Evolutionary conservation across 2,888 invertebrate genomes (phyloP).

Genomic region (Allygus modestus): DNA sequence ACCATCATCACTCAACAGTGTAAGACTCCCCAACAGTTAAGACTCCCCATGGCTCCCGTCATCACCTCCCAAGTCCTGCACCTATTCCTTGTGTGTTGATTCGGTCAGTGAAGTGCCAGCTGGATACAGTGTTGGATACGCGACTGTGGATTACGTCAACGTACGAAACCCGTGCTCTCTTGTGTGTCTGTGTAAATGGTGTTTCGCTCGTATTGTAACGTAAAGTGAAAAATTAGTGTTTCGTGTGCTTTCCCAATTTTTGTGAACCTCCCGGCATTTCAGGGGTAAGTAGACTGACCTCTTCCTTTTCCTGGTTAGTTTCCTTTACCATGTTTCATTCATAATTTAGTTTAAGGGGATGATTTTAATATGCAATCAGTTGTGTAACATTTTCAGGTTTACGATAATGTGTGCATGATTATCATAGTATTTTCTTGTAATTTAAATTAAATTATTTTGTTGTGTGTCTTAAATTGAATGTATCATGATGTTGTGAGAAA

Average conservation of each 20-base stretch:
- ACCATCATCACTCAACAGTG: background rate
- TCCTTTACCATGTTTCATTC: background rate
- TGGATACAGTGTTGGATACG: constrained; percentile 64
- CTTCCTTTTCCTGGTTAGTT: constrained; percentile 8
- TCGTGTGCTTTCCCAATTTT: constrained; percentile 13
- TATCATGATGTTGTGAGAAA: no score
- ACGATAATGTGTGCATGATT: constrained; percentile 4
- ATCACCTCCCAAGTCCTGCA: background rate
- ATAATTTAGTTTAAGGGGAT: background rate
- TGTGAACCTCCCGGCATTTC: background rate
- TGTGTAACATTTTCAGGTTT: background rate
- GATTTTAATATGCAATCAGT: background rate
- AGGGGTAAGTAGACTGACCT: constrained; percentile 34
- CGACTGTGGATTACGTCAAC: constrained; percentile 51
- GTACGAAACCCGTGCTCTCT: background rate
- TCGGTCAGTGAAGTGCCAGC: constrained; percentile 39
- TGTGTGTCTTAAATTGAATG: no score
- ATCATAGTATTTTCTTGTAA: background rate
- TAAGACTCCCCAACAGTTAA: background rate
- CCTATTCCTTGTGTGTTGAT: background rate
- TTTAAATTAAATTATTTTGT: no score
- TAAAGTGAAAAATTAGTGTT: constrained; percentile 37
- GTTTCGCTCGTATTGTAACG: background rate
- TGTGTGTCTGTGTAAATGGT: constrained; percentile 48
- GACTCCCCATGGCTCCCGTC: background rate